These are phyloP conservation scores for Cinclus mexicanus DNA, from an alignment of 2,113 vertebrate species.

Conservation along the genomic window DNA sequence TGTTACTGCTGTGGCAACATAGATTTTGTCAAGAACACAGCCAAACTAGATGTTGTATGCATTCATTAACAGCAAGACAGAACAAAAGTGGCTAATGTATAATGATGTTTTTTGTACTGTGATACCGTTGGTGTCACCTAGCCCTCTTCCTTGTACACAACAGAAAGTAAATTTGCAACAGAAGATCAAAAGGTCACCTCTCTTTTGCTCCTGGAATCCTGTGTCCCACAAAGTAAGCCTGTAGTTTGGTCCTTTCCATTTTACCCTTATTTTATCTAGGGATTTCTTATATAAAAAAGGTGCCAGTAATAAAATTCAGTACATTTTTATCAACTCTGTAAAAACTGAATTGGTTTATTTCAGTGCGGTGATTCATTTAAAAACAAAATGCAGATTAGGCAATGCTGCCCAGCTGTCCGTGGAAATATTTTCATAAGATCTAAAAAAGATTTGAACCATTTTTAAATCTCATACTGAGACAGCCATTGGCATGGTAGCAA, in stretches of 20 bases:
- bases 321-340: neutral
- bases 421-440: neutral
- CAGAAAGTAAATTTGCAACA: neutral
- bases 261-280: neutral
- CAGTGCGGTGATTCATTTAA: neutral
- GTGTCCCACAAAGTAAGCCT: neutral
- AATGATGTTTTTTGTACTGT: neutral
- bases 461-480: neutral
- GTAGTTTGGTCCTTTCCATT: neutral
- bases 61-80: neutral
- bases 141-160: neutral
- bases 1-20: neutral
- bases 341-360: neutral
- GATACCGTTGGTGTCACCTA: neutral
- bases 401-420: neutral
- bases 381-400: neutral
- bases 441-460: slow-evolving; percentile 3
- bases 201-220: neutral
- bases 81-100: neutral
- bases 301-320: neutral
- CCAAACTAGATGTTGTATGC: neutral
- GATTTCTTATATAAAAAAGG: neutral
- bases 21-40: neutral
- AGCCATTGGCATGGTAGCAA: neutral
- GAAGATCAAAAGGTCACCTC: neutral